Conservation (phyloP, 2,888 invertebrate species). For the Tetramorium bicarinatum region DNA sequence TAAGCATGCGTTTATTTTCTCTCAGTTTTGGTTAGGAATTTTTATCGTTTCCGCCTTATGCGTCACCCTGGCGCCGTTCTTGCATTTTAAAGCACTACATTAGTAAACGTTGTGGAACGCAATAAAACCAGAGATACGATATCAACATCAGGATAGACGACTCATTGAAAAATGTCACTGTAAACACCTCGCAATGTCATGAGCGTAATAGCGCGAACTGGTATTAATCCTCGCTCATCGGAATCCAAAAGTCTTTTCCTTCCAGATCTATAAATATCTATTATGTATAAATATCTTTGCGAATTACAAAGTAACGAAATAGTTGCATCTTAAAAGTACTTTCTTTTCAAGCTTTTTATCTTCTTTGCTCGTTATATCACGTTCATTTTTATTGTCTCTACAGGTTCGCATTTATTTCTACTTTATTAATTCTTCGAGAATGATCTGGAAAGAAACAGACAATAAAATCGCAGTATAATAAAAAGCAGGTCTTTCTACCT, state of each 20-base stretch:
- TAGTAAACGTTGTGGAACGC: neutral
- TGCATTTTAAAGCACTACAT: neutral
- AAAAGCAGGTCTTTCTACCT: too few relatives aligned
- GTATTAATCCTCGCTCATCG: neutral
- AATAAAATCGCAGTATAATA: neutral
- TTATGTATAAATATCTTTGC: neutral
- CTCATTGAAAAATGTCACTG: neutral
- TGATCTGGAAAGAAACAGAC: too few relatives aligned
- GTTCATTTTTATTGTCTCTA: neutral
- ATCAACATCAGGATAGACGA: neutral
- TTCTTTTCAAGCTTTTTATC: neutral
- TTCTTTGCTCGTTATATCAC: neutral
- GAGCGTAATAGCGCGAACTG: neutral
- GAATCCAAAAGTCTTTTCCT: neutral
- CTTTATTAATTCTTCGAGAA: neutral
- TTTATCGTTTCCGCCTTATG: neutral
- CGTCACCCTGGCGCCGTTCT: neutral
- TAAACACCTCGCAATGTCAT: constrained; percentile 5
- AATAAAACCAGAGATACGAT: neutral
- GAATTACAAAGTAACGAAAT: neutral
- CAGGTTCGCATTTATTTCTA: neutral
- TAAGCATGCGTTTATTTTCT: neutral
- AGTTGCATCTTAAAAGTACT: neutral
- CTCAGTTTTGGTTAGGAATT: neutral
- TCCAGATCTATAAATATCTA: neutral